Evolutionary conservation across 2,113 vertebrate species (phyloP).

Genomic region (Gorilla gorilla): DNA sequence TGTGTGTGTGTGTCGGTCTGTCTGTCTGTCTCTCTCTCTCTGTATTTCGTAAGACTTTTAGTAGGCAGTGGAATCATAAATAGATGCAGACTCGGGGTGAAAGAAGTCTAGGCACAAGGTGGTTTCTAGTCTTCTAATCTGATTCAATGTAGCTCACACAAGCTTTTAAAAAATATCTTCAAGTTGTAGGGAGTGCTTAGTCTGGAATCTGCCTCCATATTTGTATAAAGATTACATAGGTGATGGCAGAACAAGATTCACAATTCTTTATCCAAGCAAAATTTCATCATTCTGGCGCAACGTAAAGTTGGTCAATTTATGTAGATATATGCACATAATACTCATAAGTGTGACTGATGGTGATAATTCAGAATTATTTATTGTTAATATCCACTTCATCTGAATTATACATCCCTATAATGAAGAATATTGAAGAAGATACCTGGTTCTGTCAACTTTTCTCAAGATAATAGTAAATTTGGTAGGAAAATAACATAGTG

Average conservation of each 20-base stretch:
- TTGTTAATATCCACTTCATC: neutral
- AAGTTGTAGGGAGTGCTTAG: neutral
- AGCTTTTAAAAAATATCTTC: neutral
- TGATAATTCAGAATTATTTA: neutral
- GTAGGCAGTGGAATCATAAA: neutral
- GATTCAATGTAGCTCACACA: neutral
- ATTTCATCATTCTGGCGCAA: neutral
- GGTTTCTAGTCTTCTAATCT: neutral
- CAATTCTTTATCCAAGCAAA: neutral
- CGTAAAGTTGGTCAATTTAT: neutral
- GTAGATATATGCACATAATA: neutral
- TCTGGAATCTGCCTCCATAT: neutral
- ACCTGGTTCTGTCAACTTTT: neutral
- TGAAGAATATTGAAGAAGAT: neutral
- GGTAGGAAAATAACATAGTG: neutral
- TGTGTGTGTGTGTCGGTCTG: too few relatives aligned
- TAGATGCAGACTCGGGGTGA: neutral
- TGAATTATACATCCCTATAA: neutral
- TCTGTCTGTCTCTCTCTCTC: rapidly evolving
- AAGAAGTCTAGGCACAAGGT: neutral
- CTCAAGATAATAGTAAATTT: neutral
- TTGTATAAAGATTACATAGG: neutral
- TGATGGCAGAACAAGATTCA: neutral
- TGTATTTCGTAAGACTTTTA: neutral
- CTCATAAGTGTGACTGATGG: neutral